phyloP scores from a whole-genome alignment of 2,888 invertebrate genomes.

The Pammene aurita region DNA sequence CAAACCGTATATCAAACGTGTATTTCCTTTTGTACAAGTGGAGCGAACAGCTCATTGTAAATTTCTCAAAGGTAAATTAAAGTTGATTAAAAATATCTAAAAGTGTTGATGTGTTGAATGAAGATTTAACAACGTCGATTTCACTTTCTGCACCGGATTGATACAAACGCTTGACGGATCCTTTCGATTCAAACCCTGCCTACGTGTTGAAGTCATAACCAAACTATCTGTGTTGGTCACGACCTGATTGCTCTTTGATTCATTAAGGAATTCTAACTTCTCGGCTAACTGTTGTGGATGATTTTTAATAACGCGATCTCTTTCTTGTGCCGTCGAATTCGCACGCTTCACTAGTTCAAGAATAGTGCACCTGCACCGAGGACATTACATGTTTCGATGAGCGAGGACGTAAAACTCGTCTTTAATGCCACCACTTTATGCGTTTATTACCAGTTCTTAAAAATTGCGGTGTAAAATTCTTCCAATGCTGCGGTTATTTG shows the following conservation, averaged over 20 bases:
- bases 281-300: slow-evolving; percentile 32
- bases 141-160: slow-evolving; percentile 67
- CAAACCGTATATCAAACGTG: slow-evolving; percentile 15
- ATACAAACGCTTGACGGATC: slow-evolving; percentile 40
- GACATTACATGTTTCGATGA: slow-evolving; percentile 29
- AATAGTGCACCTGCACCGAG: slow-evolving; percentile 34
- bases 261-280: slow-evolving; percentile 38
- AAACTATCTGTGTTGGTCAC: slow-evolving; percentile 40
- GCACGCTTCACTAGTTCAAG: slow-evolving; percentile 28
- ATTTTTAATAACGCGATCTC: slow-evolving; percentile 33
- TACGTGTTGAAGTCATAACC: slow-evolving; percentile 30
- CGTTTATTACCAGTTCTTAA: slow-evolving; percentile 3
- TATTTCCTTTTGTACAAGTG: slow-evolving; percentile 35
- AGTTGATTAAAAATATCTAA: slow-evolving; percentile 27
- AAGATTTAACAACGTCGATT: slow-evolving; percentile 56
- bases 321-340: slow-evolving; percentile 32
- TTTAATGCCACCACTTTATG: slow-evolving; percentile 1
- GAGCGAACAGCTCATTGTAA: slow-evolving; percentile 44
- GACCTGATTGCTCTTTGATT: slow-evolving; percentile 45
- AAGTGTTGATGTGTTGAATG: slow-evolving; percentile 36
- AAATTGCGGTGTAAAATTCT: background rate
- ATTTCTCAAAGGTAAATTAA: slow-evolving; percentile 43
- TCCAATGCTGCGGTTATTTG: background rate
- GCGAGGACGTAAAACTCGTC: slow-evolving; percentile 25
- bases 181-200: slow-evolving; percentile 26